Conservation (phyloP, 2,888 invertebrate genomes). For the Erynnis tages region DNA sequence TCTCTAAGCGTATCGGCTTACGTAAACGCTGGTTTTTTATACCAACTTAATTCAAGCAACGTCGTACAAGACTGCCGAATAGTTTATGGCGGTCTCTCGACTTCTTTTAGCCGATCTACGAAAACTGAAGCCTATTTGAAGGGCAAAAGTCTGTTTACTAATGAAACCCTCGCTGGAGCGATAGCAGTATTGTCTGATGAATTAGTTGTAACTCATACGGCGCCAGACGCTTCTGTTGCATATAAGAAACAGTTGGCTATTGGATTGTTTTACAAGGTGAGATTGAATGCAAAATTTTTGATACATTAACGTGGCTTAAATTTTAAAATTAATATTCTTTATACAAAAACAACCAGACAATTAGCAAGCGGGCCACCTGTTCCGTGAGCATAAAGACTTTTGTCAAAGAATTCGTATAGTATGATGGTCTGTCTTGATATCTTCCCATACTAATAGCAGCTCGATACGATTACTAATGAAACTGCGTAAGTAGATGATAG, state of each 20-base stretch:
- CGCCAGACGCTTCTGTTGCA: constrained; percentile 78
- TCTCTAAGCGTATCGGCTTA: constrained; percentile 87
- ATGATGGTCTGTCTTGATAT: too few relatives aligned
- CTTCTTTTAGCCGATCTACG: constrained; percentile 57
- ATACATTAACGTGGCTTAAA: too few relatives aligned
- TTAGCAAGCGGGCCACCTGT: too few relatives aligned
- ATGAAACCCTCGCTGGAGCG: constrained; percentile 59
- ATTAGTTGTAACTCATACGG: constrained; percentile 45
- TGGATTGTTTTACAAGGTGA: constrained; percentile 83
- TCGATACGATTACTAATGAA: too few relatives aligned
- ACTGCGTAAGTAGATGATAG: too few relatives aligned
- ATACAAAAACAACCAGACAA: too few relatives aligned
- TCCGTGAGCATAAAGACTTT: too few relatives aligned
- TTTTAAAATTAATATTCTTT: too few relatives aligned
- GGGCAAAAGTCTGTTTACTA: constrained; percentile 58
- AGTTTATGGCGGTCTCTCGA: constrained; percentile 78
- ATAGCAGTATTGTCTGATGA: constrained; percentile 46
- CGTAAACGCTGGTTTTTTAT: constrained; percentile 87
- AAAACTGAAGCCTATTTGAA: constrained; percentile 68
- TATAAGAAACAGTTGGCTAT: constrained; percentile 82
- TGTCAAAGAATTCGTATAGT: too few relatives aligned
- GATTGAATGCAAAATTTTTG: too few relatives aligned
- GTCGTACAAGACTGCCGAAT: constrained; percentile 67
- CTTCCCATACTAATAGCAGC: too few relatives aligned
- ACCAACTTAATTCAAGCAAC: constrained; percentile 49